Evolutionary conservation across 2,888 invertebrate genomes (phyloP).

Genomic region (Unio pictorum): DNA sequence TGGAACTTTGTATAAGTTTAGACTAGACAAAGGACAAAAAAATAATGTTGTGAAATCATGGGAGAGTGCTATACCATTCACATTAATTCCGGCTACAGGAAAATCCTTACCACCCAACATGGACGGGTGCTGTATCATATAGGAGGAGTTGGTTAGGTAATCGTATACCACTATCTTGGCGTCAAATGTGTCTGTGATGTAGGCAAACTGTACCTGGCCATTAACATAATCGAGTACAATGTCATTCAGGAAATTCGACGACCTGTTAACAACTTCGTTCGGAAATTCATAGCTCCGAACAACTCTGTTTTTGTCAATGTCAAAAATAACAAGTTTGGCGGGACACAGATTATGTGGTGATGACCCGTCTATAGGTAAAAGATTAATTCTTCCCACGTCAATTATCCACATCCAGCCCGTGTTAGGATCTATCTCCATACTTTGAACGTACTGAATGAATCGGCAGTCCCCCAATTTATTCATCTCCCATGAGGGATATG

Average conservation of each 20-base stretch:
- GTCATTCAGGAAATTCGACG: constrained; percentile 31
- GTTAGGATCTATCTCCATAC: constrained; percentile 37
- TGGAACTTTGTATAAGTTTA: constrained; percentile 22
- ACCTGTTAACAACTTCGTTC: constrained; percentile 19
- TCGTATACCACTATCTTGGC: constrained; percentile 27
- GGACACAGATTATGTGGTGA: constrained; percentile 22
- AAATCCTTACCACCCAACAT: constrained; percentile 13
- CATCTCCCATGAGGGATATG: constrained; percentile 30
- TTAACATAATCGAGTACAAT: constrained; percentile 31
- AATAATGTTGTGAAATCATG: constrained; percentile 22
- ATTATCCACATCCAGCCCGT: constrained; percentile 43
- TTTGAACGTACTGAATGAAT: constrained; percentile 33
- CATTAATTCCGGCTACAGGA: background rate
- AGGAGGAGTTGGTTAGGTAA: constrained; percentile 13
- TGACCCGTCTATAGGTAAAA: constrained; percentile 1
- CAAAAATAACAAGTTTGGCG: constrained; percentile 27
- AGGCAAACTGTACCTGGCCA: constrained; percentile 22
- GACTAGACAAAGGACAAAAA: constrained; percentile 24
- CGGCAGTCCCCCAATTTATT: constrained; percentile 24
- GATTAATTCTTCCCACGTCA: constrained; percentile 31
- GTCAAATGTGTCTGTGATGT: constrained; percentile 30
- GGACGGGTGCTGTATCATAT: constrained; percentile 18
- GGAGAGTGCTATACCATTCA: constrained; percentile 35
- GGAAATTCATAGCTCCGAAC: constrained; percentile 22
- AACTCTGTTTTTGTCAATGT: constrained; percentile 9